A percentile compares a stretch with the other conserved stretches of the same genome.
Conservation (phyloP, 2,888 invertebrate genomes). For the Pterostichus niger region DNA sequence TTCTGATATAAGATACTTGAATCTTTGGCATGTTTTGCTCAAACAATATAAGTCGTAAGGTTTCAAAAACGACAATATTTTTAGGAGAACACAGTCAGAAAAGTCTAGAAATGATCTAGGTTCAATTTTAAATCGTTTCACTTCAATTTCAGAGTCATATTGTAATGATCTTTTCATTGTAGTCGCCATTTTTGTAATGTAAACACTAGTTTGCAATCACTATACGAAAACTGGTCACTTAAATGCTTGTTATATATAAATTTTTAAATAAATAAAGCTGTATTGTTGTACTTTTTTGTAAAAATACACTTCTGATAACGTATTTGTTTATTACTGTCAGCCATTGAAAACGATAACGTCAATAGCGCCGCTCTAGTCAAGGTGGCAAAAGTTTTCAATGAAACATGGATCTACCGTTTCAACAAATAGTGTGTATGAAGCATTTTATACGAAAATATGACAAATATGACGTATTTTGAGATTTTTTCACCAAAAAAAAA, state of each 20-base stretch:
- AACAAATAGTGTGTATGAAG: no score
- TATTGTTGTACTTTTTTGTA: neutral
- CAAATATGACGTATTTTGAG: no score
- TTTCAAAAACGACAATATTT: conserved; percentile 73
- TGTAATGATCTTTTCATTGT: conserved; percentile 2
- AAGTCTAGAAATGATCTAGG: conserved; percentile 68
- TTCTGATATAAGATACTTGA: conserved; percentile 72
- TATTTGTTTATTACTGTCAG: conserved; percentile 22
- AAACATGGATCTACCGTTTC: no score
- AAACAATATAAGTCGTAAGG: conserved; percentile 72
- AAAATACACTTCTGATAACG: conserved; percentile 4
- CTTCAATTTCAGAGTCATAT: neutral
- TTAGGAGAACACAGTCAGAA: conserved; percentile 72
- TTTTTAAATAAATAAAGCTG: neutral
- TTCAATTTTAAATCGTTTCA: conserved; percentile 35
- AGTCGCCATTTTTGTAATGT: conserved; percentile 51
- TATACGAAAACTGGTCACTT: neutral
- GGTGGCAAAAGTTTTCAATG: no score
- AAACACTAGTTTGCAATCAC: neutral
- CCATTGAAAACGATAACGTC: neutral
- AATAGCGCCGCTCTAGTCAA: no score
- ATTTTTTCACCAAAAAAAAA: no score
- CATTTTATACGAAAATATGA: no score
- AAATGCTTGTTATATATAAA: neutral
- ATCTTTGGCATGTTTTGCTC: conserved; percentile 72